Percentiles rank a stretch among this genome's conserved stretches.
phyloP scores from a whole-genome alignment of 2,888 invertebrate species.

The Chrysodeixis includens region DNA sequence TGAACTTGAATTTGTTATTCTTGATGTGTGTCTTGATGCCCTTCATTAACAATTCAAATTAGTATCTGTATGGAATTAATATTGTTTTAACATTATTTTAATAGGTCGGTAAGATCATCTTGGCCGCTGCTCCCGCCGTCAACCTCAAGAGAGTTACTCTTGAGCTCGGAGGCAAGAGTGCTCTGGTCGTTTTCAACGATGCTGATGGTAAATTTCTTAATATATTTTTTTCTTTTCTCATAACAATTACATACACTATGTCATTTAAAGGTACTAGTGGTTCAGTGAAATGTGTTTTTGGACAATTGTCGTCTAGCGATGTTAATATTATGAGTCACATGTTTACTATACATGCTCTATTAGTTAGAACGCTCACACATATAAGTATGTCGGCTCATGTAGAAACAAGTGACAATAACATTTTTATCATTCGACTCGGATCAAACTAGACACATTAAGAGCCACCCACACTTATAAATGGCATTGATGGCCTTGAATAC shows the following conservation, averaged over 20 bases:
- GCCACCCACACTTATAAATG: conserved; percentile 1
- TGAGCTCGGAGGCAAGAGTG: conserved; percentile 97
- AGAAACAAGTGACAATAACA: no score
- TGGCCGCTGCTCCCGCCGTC: conserved; percentile 91
- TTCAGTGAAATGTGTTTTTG: no score
- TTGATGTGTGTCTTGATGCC: no score
- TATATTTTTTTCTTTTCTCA: no score
- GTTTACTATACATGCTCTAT: no score
- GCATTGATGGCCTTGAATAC: background rate
- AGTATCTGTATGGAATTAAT: background rate
- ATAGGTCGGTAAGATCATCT: conserved; percentile 85
- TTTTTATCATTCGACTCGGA: no score
- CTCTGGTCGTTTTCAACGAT: conserved; percentile 95
- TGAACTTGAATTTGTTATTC: background rate
- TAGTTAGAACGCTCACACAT: no score
- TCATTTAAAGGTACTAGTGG: no score
- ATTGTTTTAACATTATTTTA: conserved; percentile 16
- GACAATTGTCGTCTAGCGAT: no score
- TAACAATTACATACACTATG: no score
- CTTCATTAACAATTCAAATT: conserved; percentile 20
- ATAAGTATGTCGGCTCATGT: no score
- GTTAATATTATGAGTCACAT: no score
- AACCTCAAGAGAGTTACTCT: conserved; percentile 95
- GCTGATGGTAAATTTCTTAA: conserved; percentile 88
- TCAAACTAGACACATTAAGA: background rate